A percentile compares a stretch with the other conserved stretches of the same genome.
These are phyloP conservation scores for Cerceris rybyensis DNA, from an alignment of 2,888 invertebrate species.

Conservation along the genomic window DNA sequence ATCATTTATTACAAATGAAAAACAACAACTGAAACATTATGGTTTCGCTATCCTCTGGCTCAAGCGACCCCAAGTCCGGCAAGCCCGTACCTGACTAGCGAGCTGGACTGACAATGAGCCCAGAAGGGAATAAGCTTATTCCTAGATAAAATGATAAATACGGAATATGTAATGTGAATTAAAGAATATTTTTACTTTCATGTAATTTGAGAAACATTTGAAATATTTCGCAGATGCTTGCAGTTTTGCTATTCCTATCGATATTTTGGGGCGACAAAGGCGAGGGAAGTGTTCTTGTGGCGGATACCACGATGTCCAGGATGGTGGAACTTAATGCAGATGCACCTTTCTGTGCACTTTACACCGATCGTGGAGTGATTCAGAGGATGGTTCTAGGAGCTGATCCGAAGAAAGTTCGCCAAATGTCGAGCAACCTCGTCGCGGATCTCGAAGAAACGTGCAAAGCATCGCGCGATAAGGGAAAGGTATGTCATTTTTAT, in stretches of 20 bases:
- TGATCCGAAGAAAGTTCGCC: constrained; percentile 84
- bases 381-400: constrained; percentile 85
- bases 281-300: constrained; percentile 83
- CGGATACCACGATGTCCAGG: constrained; percentile 85
- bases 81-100: no score
- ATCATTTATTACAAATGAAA: no score
- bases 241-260: constrained; percentile 47
- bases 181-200: neutral
- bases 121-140: no score
- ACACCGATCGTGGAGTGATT: constrained; percentile 85
- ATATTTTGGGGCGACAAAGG: constrained; percentile 45
- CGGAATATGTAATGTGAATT: neutral
- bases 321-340: constrained; percentile 86
- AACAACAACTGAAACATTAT: no score
- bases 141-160: no score
- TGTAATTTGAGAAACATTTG: neutral
- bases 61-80: no score
- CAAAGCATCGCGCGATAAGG: constrained; percentile 76
- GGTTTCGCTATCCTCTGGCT: no score
- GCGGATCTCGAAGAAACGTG: constrained; percentile 85
- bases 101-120: no score
- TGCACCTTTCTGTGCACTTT: constrained; percentile 85
- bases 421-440: constrained; percentile 85
- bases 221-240: constrained; percentile 65
- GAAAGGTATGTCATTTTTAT: constrained; percentile 70